Evolutionary conservation across 2,797 vertebrate species (phyloP), one percentile per base, ranked within the genome.

Genomic region (Apodemus agrarius): DNA sequence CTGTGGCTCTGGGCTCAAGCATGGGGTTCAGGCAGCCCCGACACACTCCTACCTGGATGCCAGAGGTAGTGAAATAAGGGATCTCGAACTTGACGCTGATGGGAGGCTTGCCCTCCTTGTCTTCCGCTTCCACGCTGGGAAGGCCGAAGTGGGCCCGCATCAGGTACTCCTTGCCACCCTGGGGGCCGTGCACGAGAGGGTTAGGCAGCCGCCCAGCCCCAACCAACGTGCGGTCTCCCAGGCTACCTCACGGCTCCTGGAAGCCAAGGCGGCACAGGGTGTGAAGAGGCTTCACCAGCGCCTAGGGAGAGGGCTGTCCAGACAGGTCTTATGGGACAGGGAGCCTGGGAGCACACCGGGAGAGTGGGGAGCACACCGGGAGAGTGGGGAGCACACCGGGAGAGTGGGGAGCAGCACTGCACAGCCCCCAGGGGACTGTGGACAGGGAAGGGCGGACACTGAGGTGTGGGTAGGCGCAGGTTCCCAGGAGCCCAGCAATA

Each of bases 21-120:
- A 34, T 59, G 54, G 54, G 0, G 0, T 10, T 86, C 96, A 24
- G 63, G 83, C 11, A 14, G 84, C 7, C 31, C 63, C n/a, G 34
- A 1, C 8, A 31, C 31, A 37, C 46, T 52, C 84, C 8, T 78
- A 99, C 99, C 99, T 99, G 99, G 97, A 99, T 99, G 98, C 99
- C 99, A 22, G 99, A 99, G 83, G 99, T 99, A 98, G 99, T 99
- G 98, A 99, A 99, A 98, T 99, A 99, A 0, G 99, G 99, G 97
- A 99, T 99, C 98, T 99, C 99, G 96, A 99, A 99, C 98, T 99
- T 99, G 14, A 99, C 99, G 9, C 99, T 99, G 97, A 99, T 99
- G 3, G 99, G 99, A 2, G 99, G 99, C 97, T 99, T 99, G 94
- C 99, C 99, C 98, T 99, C 99, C 96, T 99, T 99, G 98, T 99